Conservation (phyloP, 2,797 vertebrate species). For the Huso huso region DNA sequence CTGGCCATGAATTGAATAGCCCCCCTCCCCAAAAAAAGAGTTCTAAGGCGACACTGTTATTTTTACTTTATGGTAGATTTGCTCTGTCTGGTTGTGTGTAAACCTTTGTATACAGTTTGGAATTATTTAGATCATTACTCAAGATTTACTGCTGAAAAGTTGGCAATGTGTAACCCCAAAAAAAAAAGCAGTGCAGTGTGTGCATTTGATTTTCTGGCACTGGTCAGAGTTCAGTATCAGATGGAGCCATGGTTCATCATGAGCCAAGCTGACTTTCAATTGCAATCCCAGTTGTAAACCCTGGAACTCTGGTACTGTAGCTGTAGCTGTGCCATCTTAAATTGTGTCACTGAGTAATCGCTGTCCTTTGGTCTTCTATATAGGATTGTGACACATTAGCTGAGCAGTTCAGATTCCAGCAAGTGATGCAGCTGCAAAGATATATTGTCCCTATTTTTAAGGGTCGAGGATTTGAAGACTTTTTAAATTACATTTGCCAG, state of each 20-base stretch:
- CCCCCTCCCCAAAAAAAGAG: no score
- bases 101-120: not conserved
- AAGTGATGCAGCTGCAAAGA: not conserved
- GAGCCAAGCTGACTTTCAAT: not conserved
- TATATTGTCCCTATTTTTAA: no score
- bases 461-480: not conserved
- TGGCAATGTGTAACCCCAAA: not conserved
- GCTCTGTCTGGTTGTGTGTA: not conserved
- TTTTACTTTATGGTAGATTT: no score
- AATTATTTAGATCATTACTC: not conserved
- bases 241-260: not conserved
- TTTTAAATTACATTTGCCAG: not conserved
- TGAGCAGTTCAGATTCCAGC: not conserved
- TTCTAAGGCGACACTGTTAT: no score
- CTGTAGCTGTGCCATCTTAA: not conserved
- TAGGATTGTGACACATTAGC: not conserved
- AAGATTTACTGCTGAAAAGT: not conserved
- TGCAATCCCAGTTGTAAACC: not conserved
- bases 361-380: not conserved
- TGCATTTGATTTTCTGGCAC: not conserved
- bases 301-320: not conserved
- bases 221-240: not conserved
- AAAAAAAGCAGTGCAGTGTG: not conserved
- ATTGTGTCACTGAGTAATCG: not conserved
- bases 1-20: no score